Evolutionary conservation across 2,888 invertebrate genomes (phyloP).

Genomic region (Tanytarsus gracilentus): DNA sequence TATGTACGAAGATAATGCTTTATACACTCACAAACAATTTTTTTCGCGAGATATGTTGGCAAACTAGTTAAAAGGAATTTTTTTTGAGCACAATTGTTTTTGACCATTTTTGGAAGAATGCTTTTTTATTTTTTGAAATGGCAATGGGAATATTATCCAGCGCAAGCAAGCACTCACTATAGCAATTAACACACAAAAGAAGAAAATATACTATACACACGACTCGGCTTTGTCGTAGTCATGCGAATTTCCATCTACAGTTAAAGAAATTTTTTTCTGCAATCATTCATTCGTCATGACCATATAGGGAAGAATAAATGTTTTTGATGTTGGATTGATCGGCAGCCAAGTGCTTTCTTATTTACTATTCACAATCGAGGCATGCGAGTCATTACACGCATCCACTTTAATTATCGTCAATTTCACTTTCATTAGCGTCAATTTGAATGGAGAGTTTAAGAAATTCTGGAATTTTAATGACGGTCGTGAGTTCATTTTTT

Average conservation of each 20-base stretch:
- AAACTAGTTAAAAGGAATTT: conserved; percentile 13
- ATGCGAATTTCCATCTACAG: neutral
- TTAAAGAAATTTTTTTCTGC: neutral
- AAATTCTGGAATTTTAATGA: too few relatives aligned
- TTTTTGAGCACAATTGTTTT: conserved; percentile 11
- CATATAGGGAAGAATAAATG: conserved; percentile 19
- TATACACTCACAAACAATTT: neutral
- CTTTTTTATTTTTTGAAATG: neutral
- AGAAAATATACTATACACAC: neutral
- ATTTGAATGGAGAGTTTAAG: too few relatives aligned
- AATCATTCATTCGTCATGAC: conserved; percentile 23
- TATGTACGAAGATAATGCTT: too few relatives aligned
- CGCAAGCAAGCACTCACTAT: neutral
- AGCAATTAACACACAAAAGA: too few relatives aligned
- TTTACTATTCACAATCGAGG: too few relatives aligned
- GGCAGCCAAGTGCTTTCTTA: too few relatives aligned
- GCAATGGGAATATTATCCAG: neutral
- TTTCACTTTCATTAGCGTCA: too few relatives aligned
- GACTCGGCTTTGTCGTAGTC: neutral
- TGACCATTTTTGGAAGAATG: conserved; percentile 23
- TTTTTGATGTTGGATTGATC: neutral
- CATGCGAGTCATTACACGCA: too few relatives aligned
- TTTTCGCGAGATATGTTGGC: conserved; percentile 4
- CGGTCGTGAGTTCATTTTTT: too few relatives aligned
- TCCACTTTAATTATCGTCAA: too few relatives aligned